These are phyloP conservation scores for Bicyclus anynana DNA, from an alignment of 1,140 invertebrate species.

Conservation along the genomic window DNA sequence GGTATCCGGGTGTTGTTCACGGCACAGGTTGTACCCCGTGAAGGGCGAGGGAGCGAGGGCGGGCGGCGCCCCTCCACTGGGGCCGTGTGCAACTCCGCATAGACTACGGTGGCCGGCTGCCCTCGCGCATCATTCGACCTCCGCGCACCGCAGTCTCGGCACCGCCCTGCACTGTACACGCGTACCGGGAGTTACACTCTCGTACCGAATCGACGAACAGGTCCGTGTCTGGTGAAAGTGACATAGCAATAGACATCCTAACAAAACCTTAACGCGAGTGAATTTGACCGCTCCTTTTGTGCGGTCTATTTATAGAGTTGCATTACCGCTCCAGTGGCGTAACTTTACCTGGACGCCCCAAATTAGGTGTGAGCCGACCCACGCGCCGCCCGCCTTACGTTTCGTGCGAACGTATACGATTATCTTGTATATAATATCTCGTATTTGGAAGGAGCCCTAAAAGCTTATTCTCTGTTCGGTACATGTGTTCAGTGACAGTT, in stretches of 20 bases:
- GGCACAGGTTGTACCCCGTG: conserved; percentile 21
- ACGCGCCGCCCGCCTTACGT: conserved; percentile 53
- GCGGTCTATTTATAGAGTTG: conserved; percentile 68
- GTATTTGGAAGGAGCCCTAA: conserved; percentile 47
- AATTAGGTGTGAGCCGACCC: conserved; percentile 68
- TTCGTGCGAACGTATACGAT: conserved; percentile 30
- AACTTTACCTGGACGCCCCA: conserved; percentile 75
- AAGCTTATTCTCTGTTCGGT: conserved; percentile 36
- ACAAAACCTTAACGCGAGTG: conserved; percentile 46
- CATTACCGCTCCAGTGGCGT: conserved; percentile 60
- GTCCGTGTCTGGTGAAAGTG: conserved; percentile 70
- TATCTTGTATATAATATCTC: conserved; percentile 21
- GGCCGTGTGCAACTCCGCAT: conserved; percentile 76
- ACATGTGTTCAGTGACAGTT: conserved; percentile 59
- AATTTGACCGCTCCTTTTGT: conserved; percentile 49
- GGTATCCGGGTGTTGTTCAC: background rate
- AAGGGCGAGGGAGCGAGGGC: conserved; percentile 43
- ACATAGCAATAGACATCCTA: conserved; percentile 25
- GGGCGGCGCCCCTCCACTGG: conserved; percentile 60
- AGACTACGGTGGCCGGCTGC: conserved; percentile 70
- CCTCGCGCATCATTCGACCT: conserved; percentile 75
- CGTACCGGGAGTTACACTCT: conserved; percentile 66
- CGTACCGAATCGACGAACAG: conserved; percentile 76
- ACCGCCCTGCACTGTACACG: conserved; percentile 66
- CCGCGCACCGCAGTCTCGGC: conserved; percentile 72